Percentiles rank a stretch among this genome's conserved stretches.
Conservation (phyloP, 2,113 vertebrate species). For the Rhinopomastus cyanomelas region DNA sequence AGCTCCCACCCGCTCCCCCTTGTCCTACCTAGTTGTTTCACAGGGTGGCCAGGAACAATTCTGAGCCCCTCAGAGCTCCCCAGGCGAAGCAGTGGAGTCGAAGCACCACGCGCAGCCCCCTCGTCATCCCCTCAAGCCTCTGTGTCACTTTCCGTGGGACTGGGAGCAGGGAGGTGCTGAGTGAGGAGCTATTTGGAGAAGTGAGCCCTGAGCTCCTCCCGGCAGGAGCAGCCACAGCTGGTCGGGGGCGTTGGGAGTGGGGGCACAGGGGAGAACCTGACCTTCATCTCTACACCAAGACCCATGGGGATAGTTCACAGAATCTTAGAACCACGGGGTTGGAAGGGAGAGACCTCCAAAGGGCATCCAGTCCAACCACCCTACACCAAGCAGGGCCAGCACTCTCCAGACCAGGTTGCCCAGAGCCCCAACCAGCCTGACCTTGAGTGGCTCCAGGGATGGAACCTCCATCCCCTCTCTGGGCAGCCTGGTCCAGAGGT, state of each 20-base stretch:
- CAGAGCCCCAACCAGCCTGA: no score
- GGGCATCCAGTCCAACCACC: no score
- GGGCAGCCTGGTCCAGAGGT: no score
- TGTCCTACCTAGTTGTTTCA: background rate
- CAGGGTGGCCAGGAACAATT: background rate
- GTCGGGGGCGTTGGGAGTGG: rapidly evolving
- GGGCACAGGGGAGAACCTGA: background rate
- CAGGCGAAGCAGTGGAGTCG: rapidly evolving
- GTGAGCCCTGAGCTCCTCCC: background rate
- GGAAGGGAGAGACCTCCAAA: no score
- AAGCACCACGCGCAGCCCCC: background rate
- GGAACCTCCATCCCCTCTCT: no score
- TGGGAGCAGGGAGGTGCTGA: slow-evolving; percentile 22
- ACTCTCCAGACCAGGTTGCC: no score
- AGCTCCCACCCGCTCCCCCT: no score
- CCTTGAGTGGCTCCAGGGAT: no score
- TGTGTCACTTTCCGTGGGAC: background rate
- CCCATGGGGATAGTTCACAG: background rate
- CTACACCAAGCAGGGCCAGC: no score
- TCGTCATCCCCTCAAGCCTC: slow-evolving; percentile 19
- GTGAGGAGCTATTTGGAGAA: background rate
- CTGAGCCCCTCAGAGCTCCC: background rate
- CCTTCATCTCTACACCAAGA: background rate
- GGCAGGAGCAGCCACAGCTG: background rate
- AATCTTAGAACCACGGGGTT: no score